Evolutionary conservation across 2,888 invertebrate genomes (phyloP), one percentile per base, ranked within the genome.

Genomic region (Drosophila imparisetae): DNA sequence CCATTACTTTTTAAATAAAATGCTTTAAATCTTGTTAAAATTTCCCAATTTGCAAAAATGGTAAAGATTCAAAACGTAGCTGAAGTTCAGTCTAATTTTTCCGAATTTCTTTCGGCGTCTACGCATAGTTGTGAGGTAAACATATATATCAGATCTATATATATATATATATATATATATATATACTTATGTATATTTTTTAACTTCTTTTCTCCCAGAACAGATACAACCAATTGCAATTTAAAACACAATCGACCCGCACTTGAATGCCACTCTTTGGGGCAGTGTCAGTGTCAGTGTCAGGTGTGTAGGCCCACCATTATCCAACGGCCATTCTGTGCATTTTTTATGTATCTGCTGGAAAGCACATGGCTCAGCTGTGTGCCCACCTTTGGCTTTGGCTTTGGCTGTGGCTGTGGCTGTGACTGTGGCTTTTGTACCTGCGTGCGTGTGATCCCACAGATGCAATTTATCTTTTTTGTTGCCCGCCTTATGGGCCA

Each of bases 391-490:
- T 57, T 24, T 42, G 42, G 30, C 55, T 59, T 53, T 60, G 55
- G 24, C 29, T n/a, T 3, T 38, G 49, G 36, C 53, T 58, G 66
- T 27, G 55, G 38, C 54, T 48, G n/a, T n/a, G n/a, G 24, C 29
- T n/a, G 6, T 38, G 49, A 32, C 53, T 58, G 66, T 27, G 55
- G 38, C 54, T 48, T 34, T 34, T 38, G 57, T 75, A 73, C 75
- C 76, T 83, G 76, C 72, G 59, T 74, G 80, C 65, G 86, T 82
- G 85, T 87, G 88, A 83, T 88, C 86, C 84, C 80, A 72, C 78
- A 80, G 80, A 86, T 78, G 91, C 91, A 91, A 92, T 91, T 86
- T 89, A 90, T 92, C 91, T 91, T 90, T 90, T 92, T 91, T 92
- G 92, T 91, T 81, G 91, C 83, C 87, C 85, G 53, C 86, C 84